Evolutionary conservation across 2,888 invertebrate species (phyloP), one percentile per base, ranked within the genome.

Genomic region (Brenthis ino): DNA sequence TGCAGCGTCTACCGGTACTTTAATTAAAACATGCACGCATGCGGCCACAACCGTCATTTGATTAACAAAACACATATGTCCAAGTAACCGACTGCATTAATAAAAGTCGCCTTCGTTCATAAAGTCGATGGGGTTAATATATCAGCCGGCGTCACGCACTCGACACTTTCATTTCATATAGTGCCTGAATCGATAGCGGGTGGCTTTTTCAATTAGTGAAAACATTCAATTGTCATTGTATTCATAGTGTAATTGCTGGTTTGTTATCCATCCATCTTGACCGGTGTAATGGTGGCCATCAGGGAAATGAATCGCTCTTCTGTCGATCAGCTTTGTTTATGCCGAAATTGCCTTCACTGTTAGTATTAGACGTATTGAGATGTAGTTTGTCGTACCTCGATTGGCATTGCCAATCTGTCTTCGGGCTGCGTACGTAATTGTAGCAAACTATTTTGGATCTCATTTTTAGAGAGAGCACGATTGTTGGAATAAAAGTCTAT

Each of bases 221-320:
- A 87, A 87, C 88, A 88, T 89, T 90, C 87, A 88, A 89, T 89
- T 89, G 90, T 91, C 88, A 83, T 87, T 89, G 88, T 85, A 88
- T 88, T 91, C 87, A 90, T 89, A 87, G 89, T 88, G 87, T 91
- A 91, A 91, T 90, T 90, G 91, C 82, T 77, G 87, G 87, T 89
- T 88, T 86, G 89, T 91, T 91, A 91, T 91, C 91, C 84, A 88
- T 89, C 85, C 86, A 91, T 91, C 91, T 91, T 91, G 90, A 86
- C 87, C 87, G 82, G 80, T 87, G 87, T 91, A 91, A 91, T 91
- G 89, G 88, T 81, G 82, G 85, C 88, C 91, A 92, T 92, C 91
- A 91, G 87, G 86, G 85, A 87, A 91, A 92, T 91, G 89, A 87
- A 91, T 90, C 83, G 87, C 79, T 80, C 53, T 57, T 65, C 80